phyloP scores from a whole-genome alignment of 2,113 vertebrate species.

The Hemibagrus wyckioides region DNA sequence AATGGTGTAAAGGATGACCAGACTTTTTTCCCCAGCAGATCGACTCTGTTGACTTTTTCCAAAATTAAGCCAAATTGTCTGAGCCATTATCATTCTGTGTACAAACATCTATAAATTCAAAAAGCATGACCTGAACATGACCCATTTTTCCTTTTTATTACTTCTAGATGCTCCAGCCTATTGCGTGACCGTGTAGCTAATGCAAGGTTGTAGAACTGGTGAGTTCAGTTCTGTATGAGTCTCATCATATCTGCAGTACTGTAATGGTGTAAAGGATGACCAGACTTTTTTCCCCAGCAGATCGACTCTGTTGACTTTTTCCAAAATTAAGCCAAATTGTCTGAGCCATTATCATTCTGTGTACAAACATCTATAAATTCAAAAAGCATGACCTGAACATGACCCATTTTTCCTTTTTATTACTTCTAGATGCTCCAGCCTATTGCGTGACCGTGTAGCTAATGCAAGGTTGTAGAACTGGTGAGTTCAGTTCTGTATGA shows the following conservation, averaged over 20 bases:
- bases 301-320: constrained; percentile 59
- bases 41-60: constrained; percentile 55
- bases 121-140: neutral
- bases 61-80: constrained; percentile 49
- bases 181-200: no score
- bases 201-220: neutral
- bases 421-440: neutral
- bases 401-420: neutral
- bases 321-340: constrained; percentile 40
- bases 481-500: neutral
- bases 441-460: no score
- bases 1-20: constrained; percentile 46
- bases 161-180: neutral
- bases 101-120: no score
- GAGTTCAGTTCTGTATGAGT: neutral
- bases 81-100: constrained; percentile 9
- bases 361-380: no score
- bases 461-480: no score
- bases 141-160: neutral
- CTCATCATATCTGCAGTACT: neutral
- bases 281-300: constrained; percentile 61
- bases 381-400: neutral
- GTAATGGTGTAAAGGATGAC: constrained; percentile 46
- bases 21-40: constrained; percentile 63
- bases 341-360: constrained; percentile 31